These are phyloP conservation scores for Noctua janthina DNA, from an alignment of 2,888 invertebrate genomes.

Conservation along the genomic window DNA sequence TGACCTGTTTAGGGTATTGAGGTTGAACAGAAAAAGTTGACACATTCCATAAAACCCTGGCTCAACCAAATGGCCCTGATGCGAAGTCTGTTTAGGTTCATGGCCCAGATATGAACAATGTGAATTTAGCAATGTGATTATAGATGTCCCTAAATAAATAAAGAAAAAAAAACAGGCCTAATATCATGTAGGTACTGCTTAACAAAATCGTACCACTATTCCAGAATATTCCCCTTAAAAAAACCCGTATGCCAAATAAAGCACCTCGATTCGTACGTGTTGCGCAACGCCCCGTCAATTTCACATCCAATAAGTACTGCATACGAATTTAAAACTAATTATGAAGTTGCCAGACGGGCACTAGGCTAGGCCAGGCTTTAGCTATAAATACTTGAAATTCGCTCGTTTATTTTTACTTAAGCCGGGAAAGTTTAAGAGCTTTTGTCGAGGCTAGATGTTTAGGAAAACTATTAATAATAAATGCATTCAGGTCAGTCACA, in stretches of 20 bases:
- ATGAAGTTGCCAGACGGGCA: conserved; percentile 36
- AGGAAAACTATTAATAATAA: conserved; percentile 35
- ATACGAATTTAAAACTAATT: conserved; percentile 56
- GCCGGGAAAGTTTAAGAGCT: conserved; percentile 32
- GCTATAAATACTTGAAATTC: conserved; percentile 54
- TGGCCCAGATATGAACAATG: too few relatives aligned
- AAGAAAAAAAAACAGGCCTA: too few relatives aligned
- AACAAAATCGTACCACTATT: not conserved
- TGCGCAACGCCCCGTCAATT: conserved; percentile 41
- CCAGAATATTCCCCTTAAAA: not conserved
- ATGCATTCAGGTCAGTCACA: conserved; percentile 26
- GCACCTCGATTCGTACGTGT: not conserved
- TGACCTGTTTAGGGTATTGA: too few relatives aligned
- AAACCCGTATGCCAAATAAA: conserved; percentile 5
- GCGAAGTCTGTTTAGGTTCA: too few relatives aligned
- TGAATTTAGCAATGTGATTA: too few relatives aligned
- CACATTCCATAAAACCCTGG: too few relatives aligned
- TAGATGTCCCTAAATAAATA: too few relatives aligned
- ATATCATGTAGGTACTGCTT: not conserved
- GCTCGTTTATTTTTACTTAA: conserved; percentile 40
- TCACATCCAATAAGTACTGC: conserved; percentile 48
- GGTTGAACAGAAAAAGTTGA: too few relatives aligned
- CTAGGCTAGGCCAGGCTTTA: conserved; percentile 35
- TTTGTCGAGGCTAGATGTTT: conserved; percentile 24
- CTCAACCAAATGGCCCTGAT: too few relatives aligned